Evolutionary conservation across 1,140 invertebrate genomes (phyloP).

Genomic region (Listronotus oregonensis): DNA sequence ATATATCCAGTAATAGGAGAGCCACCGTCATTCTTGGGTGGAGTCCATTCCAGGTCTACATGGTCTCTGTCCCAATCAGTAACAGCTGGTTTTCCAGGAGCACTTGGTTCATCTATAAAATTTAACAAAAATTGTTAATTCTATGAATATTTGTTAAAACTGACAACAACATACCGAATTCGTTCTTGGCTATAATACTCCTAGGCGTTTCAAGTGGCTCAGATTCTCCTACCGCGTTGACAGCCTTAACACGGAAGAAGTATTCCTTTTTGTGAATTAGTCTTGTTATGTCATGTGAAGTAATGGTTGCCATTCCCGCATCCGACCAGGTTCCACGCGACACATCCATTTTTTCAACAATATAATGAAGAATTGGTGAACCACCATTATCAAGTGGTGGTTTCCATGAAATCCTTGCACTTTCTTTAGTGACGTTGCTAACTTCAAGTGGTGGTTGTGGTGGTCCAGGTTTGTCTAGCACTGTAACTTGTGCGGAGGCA

Average conservation of each 20-base stretch:
- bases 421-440: conserved; percentile 86
- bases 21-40: conserved; percentile 87
- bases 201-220: conserved; percentile 85
- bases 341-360: conserved; percentile 97
- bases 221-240: conserved; percentile 94
- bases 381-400: conserved; percentile 88
- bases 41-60: conserved; percentile 88
- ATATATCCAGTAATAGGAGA: conserved; percentile 91
- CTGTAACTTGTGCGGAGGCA: conserved; percentile 84
- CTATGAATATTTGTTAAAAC: neutral
- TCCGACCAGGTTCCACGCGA: conserved; percentile 94
- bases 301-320: conserved; percentile 83
- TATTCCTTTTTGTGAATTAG: conserved; percentile 94
- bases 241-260: conserved; percentile 87
- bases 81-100: conserved; percentile 86
- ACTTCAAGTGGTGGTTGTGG: conserved; percentile 88
- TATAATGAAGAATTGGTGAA: conserved; percentile 92
- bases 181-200: conserved; percentile 91
- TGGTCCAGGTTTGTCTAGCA: conserved; percentile 84
- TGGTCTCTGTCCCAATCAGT: conserved; percentile 93
- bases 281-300: conserved; percentile 82
- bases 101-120: conserved; percentile 80
- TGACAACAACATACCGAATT: conserved; percentile 67
- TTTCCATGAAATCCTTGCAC: conserved; percentile 83
- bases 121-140: conserved; percentile 6